phyloP scores from a whole-genome alignment of 2,113 vertebrate genomes.

The Periophthalmodon schlosseri region DNA sequence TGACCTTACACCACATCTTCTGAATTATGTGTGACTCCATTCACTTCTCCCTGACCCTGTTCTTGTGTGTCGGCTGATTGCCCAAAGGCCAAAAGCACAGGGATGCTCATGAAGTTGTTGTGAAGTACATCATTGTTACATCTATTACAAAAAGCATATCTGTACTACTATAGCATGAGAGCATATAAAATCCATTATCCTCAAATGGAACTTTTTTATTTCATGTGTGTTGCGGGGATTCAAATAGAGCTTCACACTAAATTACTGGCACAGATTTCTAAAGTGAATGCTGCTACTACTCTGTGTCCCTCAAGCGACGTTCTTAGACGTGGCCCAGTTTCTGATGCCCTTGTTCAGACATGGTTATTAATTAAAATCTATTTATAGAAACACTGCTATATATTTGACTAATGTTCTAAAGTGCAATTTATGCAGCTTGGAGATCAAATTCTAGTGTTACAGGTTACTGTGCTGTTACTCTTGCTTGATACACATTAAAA shows the following conservation, averaged over 20 bases:
- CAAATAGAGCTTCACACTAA: conserved; percentile 31
- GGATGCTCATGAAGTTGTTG: background rate
- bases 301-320: conserved; percentile 9
- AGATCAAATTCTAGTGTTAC: no score
- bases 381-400: conserved; percentile 1
- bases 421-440: no score
- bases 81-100: conserved; percentile 11
- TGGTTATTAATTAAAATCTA: conserved; percentile 17
- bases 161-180: background rate
- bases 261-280: conserved; percentile 54
- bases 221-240: conserved; percentile 4
- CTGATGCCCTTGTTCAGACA: conserved; percentile 14
- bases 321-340: conserved; percentile 40
- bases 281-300: conserved; percentile 38
- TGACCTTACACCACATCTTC: background rate
- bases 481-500: no score
- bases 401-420: background rate
- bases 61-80: conserved; percentile 20
- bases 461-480: no score
- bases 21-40: background rate
- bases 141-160: background rate
- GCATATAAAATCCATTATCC: background rate
- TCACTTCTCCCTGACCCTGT: background rate
- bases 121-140: background rate
- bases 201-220: background rate